Percentiles rank a stretch among this genome's conserved stretches.
These are phyloP conservation scores for Coecobrya sp. DNA, from an alignment of 2,888 invertebrate species.

Conservation along the genomic window DNA sequence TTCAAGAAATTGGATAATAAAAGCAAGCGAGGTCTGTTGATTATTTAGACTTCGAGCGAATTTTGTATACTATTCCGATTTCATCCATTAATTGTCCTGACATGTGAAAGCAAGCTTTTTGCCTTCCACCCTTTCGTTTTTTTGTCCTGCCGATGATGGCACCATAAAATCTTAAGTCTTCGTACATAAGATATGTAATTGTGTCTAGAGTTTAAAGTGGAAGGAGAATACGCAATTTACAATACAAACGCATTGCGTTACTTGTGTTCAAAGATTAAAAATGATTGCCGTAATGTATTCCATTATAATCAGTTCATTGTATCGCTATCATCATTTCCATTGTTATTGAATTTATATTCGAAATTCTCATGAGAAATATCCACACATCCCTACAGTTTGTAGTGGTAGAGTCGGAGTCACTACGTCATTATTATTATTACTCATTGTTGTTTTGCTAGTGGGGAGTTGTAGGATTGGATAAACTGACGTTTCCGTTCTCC, in stretches of 20 bases:
- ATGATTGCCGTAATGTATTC: constrained; percentile 32
- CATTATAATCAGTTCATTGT: constrained; percentile 56
- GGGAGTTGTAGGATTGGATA: constrained; percentile 61
- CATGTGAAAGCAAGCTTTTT: constrained; percentile 20
- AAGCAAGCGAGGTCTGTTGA: neutral
- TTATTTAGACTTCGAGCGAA: neutral
- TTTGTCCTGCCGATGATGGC: neutral
- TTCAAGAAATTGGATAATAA: neutral
- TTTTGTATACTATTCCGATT: neutral
- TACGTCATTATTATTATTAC: constrained; percentile 34
- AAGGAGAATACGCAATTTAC: neutral
- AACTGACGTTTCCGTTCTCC: constrained; percentile 80
- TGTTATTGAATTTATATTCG: constrained; percentile 55
- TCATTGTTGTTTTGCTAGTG: constrained; percentile 46
- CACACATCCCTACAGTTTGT: neutral
- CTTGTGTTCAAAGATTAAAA: constrained; percentile 1
- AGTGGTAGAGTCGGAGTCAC: constrained; percentile 34
- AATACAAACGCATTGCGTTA: neutral
- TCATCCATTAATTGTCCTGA: neutral
- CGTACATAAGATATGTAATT: neutral
- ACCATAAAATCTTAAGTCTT: neutral
- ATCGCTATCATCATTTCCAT: constrained; percentile 43
- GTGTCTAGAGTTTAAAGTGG: neutral
- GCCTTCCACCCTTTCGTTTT: neutral
- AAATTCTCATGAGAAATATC: constrained; percentile 60